Evolutionary conservation across 2,797 vertebrate genomes (phyloP), one percentile per base, ranked within the genome.

Genomic region (Adrianichthys oophorus): DNA sequence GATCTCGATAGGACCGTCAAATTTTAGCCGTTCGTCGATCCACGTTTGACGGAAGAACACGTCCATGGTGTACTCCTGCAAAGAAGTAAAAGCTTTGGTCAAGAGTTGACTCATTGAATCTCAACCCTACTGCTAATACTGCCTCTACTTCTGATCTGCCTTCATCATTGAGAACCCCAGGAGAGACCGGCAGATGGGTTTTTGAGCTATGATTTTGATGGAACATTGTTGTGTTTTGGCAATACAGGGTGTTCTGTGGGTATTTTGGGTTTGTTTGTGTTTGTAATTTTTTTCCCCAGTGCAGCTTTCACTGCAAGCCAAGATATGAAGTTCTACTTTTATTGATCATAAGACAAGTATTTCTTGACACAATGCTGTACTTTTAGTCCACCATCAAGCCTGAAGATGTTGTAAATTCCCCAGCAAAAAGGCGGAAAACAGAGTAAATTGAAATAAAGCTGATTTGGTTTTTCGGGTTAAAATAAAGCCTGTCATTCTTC

Each of bases 31-130:
- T 50, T 93, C 89, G 41, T 94, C 93, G 7, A 93, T 90, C 93
- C 93, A 94, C 0, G 91, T 93, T 76, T 94, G 93, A 19, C 93
- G 92, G 68, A 94, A 94, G 84, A 94, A 94, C 55, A 94, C 92
- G 43, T 94, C 93, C 93, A 94, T 94, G 47, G 92, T 94, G 82
- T 94, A 94, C 72, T 94, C 93, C 93, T 94, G 64, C 29, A 63
- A 4, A 51, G 23, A 44, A 48, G 63, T 52, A 18, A 58, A 54
- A 76, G 43, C 26, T 29, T 50, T 43, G 55, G 60, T 73, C 72
- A 55, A 14, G 16, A 42, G 48, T 77, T 32, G 56, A 67, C 78
- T 79, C 78, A 71, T 67, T 69, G 63, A 62, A 52, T 45, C 16
- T 45, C 47, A 21, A 26, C 24, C 24, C 59, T 48, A 49, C 70